Conservation (phyloP, 2,797 vertebrate species). For the Acrocephalus scirpaceus region DNA sequence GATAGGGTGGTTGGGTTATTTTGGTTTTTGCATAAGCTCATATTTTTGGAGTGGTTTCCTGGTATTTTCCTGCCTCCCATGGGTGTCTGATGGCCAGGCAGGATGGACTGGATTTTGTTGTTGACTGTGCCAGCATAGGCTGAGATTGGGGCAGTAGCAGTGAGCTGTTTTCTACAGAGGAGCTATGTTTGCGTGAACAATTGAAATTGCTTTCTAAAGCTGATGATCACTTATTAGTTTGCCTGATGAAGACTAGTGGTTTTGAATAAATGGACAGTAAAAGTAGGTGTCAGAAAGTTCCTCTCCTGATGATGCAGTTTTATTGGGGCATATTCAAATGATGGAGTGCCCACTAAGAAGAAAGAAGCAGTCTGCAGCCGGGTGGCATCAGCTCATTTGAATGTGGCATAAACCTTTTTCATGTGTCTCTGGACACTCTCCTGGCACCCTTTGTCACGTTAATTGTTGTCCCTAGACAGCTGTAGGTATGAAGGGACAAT, state of each 20-base stretch:
- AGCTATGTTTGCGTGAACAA: background rate
- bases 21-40: background rate
- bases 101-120: background rate
- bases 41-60: background rate
- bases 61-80: background rate
- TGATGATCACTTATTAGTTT: background rate
- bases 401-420: conserved; percentile 33
- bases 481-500: conserved; percentile 4
- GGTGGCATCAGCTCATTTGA: conserved; percentile 10
- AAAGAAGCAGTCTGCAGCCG: background rate
- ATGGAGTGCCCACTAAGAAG: background rate
- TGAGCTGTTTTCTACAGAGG: background rate
- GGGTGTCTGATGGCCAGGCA: background rate
- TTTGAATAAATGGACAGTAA: background rate
- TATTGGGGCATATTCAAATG: background rate
- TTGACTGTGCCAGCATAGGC: background rate
- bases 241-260: background rate
- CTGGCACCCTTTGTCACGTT: conserved; percentile 41
- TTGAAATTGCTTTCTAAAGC: background rate
- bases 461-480: conserved; percentile 37
- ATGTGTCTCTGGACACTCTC: conserved; percentile 16
- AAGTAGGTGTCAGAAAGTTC: background rate
- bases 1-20: background rate
- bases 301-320: conserved; percentile 15
- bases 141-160: background rate